Percentiles rank a stretch among this genome's conserved stretches.
Evolutionary conservation across 2,888 invertebrate genomes (phyloP).

Genomic region (Leptopilina syphax): DNA sequence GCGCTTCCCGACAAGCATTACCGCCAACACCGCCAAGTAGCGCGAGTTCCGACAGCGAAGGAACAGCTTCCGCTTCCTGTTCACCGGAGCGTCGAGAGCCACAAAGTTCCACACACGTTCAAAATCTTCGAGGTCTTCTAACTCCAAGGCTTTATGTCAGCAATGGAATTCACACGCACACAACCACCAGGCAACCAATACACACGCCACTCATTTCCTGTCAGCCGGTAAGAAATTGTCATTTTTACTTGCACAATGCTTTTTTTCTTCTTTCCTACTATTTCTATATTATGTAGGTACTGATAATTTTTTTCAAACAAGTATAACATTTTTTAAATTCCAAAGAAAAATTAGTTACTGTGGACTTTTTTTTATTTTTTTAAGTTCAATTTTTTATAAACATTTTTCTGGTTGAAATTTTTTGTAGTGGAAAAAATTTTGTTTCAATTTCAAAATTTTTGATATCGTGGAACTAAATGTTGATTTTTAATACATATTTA

Average conservation of each 20-base stretch:
- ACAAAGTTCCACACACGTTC: conserved; percentile 69
- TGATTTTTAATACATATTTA: too few relatives aligned
- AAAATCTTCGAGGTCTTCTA: conserved; percentile 71
- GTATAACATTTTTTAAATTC: too few relatives aligned
- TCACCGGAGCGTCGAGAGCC: conserved; percentile 73
- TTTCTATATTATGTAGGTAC: too few relatives aligned
- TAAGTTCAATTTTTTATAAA: too few relatives aligned
- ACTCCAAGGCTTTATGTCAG: conserved; percentile 71
- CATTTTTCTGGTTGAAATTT: too few relatives aligned
- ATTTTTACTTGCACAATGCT: not conserved
- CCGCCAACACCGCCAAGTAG: conserved; percentile 94
- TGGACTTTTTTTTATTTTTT: too few relatives aligned
- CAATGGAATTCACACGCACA: conserved; percentile 81
- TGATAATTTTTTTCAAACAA: too few relatives aligned
- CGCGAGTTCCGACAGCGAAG: conserved; percentile 89
- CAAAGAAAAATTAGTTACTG: too few relatives aligned
- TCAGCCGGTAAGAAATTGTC: conserved; percentile 83
- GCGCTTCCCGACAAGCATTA: conserved; percentile 77
- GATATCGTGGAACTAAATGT: too few relatives aligned
- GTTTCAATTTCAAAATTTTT: too few relatives aligned
- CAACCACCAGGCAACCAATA: conserved; percentile 86
- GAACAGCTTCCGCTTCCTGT: conserved; percentile 83
- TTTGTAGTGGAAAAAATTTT: too few relatives aligned
- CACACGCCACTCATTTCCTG: conserved; percentile 92
- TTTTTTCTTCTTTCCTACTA: not conserved